A percentile compares a stretch with the other conserved stretches of the same genome.
phyloP scores from a whole-genome alignment of 2,797 vertebrate species.

The Rhyacichthys aspro region DNA sequence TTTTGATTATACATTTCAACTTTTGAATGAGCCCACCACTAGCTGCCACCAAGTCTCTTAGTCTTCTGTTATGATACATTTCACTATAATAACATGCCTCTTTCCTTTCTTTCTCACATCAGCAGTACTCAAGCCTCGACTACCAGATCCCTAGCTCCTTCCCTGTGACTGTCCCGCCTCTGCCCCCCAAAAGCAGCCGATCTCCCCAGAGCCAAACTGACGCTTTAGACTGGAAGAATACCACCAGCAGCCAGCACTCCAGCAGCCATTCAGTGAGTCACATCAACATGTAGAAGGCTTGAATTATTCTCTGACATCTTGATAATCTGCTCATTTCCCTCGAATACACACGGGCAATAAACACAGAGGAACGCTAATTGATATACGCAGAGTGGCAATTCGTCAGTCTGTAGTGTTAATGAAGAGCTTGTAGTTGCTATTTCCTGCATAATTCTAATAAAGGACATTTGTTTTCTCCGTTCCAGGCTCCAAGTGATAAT shows the following conservation, averaged over 20 bases:
- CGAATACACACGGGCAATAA: not conserved
- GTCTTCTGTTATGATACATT: no score
- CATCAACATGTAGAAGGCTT: not conserved
- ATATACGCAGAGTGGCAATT: slow-evolving; percentile 8
- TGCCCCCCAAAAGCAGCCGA: slow-evolving; percentile 64
- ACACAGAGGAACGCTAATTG: slow-evolving; percentile 3
- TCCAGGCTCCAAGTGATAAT: slow-evolving; percentile 27
- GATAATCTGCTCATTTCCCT: slow-evolving; percentile 13
- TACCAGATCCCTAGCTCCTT: slow-evolving; percentile 48
- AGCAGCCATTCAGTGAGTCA: slow-evolving; percentile 48
- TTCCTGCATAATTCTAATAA: not conserved
- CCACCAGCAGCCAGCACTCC: slow-evolving; percentile 23
- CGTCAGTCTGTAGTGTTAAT: not conserved
- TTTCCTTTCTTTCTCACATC: slow-evolving; percentile 5
- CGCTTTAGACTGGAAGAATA: slow-evolving; percentile 16
- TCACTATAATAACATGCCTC: not conserved
- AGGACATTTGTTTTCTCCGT: slow-evolving; percentile 21
- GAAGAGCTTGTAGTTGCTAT: not conserved
- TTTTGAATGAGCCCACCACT: no score
- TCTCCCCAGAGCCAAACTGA: slow-evolving; percentile 15
- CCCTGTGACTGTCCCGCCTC: slow-evolving; percentile 44
- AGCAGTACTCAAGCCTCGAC: slow-evolving; percentile 63
- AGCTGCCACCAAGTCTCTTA: no score
- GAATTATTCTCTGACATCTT: not conserved
- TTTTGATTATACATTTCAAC: not conserved